A percentile compares a stretch with the other conserved stretches of the same genome.
Evolutionary conservation across 2,113 vertebrate genomes (phyloP).

Genomic region (Sisor rabdophorus): DNA sequence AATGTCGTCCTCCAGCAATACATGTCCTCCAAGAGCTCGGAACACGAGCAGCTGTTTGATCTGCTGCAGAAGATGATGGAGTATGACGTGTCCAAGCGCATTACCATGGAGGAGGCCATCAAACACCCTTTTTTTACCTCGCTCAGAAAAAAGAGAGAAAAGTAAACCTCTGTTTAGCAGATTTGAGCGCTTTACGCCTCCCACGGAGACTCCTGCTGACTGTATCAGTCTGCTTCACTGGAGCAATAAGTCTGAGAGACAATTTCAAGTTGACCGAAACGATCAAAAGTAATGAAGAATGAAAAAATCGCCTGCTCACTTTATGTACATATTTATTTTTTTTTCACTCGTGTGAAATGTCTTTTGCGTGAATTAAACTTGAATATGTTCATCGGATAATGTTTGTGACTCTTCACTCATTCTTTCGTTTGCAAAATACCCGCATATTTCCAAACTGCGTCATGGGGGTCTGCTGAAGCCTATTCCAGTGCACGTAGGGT

Average conservation of each 20-base stretch:
- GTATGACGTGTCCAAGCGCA: slow-evolving; percentile 84
- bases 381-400: slow-evolving; percentile 7
- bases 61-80: slow-evolving; percentile 89
- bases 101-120: slow-evolving; percentile 87
- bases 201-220: slow-evolving; percentile 76
- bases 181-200: slow-evolving; percentile 57
- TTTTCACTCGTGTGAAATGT: background rate
- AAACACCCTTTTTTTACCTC: slow-evolving; percentile 84
- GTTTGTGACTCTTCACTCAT: too few relatives aligned
- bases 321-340: slow-evolving; percentile 40
- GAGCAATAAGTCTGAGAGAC: background rate
- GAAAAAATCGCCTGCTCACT: slow-evolving; percentile 4
- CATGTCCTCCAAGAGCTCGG: slow-evolving; percentile 79
- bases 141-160: slow-evolving; percentile 66
- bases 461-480: too few relatives aligned
- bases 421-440: too few relatives aligned
- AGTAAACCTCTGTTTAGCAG: slow-evolving; percentile 35
- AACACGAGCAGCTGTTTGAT: slow-evolving; percentile 87
- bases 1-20: slow-evolving; percentile 74
- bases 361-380: slow-evolving; percentile 37
- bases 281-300: too few relatives aligned
- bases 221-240: slow-evolving; percentile 81
- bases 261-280: too few relatives aligned
- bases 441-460: too few relatives aligned
- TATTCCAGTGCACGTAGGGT: too few relatives aligned